phyloP scores from a whole-genome alignment of 2,888 invertebrate species.

The Perithous albicinctus region DNA sequence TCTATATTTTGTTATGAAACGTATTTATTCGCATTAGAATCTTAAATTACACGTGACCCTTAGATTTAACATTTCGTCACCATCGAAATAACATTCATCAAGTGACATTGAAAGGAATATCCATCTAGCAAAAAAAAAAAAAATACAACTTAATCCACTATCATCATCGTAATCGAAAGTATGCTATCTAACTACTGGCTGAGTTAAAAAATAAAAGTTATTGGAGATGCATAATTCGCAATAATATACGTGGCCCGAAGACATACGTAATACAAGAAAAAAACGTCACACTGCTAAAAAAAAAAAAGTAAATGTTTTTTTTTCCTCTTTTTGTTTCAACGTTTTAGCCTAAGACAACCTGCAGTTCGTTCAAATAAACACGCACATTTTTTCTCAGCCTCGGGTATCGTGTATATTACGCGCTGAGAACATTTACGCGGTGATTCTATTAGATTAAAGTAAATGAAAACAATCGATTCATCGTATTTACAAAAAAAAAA shows the following conservation, averaged over 20 bases:
- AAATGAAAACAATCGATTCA: slow-evolving; percentile 20
- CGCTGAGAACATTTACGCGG: slow-evolving; percentile 41
- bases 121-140: slow-evolving; percentile 18
- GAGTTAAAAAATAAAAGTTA: slow-evolving; percentile 36
- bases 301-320: slow-evolving; percentile 29
- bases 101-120: slow-evolving; percentile 29
- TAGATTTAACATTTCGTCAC: slow-evolving; percentile 49
- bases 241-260: slow-evolving; percentile 18
- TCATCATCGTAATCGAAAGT: slow-evolving; percentile 19
- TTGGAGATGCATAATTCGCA: slow-evolving; percentile 15
- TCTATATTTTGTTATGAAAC: slow-evolving; percentile 72
- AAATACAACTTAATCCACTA: slow-evolving; percentile 16
- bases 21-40: slow-evolving; percentile 76
- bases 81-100: slow-evolving; percentile 27
- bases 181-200: slow-evolving; percentile 27
- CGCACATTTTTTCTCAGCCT: slow-evolving; percentile 18
- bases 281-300: slow-evolving; percentile 30
- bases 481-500: slow-evolving; percentile 53
- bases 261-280: slow-evolving; percentile 15
- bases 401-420: slow-evolving; percentile 50
- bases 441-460: background rate
- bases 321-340: slow-evolving; percentile 14
- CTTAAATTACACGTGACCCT: slow-evolving; percentile 75
- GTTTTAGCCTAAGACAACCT: slow-evolving; percentile 60
- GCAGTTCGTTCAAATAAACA: slow-evolving; percentile 57